These are phyloP conservation scores for Tadarida brasiliensis DNA, from an alignment of 2,797 vertebrate genomes.

Conservation along the genomic window DNA sequence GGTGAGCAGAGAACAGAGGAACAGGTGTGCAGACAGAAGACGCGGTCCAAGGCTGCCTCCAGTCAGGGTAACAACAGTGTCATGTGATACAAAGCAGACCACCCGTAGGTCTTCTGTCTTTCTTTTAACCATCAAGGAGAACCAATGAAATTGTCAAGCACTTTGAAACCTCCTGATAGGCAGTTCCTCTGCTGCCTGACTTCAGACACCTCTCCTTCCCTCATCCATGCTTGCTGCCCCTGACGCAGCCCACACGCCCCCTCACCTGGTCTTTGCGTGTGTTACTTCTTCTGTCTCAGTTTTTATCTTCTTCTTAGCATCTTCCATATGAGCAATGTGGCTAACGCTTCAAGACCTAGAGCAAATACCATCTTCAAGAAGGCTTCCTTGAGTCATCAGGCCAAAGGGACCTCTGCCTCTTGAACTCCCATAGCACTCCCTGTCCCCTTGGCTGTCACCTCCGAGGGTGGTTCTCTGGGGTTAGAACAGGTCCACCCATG, in stretches of 20 bases:
- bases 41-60: neutral
- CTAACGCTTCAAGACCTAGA: neutral
- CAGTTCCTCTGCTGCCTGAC: neutral
- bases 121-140: neutral
- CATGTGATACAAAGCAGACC: too few relatives aligned
- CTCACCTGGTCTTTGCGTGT: neutral
- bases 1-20: neutral
- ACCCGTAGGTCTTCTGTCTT: neutral
- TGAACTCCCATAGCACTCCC: rapidly evolving
- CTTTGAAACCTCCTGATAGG: neutral
- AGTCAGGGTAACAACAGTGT: neutral
- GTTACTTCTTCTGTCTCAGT: neutral
- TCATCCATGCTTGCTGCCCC: rapidly evolving
- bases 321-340: neutral
- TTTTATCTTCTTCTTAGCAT: neutral
- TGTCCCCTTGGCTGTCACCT: neutral
- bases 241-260: rapidly evolving
- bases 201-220: neutral
- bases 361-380: neutral
- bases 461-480: neutral
- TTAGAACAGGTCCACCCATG: rapidly evolving
- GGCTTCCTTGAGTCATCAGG: rapidly evolving
- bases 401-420: neutral
- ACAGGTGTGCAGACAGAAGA: neutral
- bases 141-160: neutral